phyloP scores from a whole-genome alignment of 1,140 invertebrate genomes.

The Ctenoplectra terminalis region DNA sequence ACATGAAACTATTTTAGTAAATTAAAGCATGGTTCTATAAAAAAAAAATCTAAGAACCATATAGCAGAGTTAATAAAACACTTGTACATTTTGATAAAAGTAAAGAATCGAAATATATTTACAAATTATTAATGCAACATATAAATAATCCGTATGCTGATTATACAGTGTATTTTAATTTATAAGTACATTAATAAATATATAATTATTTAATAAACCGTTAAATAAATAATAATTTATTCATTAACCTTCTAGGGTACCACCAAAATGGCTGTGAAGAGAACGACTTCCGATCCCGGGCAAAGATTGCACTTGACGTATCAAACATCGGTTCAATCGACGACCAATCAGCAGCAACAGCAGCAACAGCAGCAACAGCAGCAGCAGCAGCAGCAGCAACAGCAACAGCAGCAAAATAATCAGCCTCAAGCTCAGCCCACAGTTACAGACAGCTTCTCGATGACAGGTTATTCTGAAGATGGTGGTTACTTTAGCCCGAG shows the following conservation, averaged over 20 bases:
- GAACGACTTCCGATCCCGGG: conserved; percentile 87
- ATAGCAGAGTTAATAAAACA: too few species aligned
- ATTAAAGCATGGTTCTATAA: too few species aligned
- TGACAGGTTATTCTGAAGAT: conserved; percentile 87
- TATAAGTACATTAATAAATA: too few species aligned
- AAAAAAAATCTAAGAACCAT: too few species aligned
- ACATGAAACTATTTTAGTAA: too few species aligned
- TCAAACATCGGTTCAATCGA: conserved; percentile 71
- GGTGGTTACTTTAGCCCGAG: conserved; percentile 88
- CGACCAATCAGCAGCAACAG: conserved; percentile 71
- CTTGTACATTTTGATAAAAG: too few species aligned
- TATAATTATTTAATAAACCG: too few species aligned
- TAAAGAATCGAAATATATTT: too few species aligned
- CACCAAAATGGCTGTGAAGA: conserved; percentile 88
- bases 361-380: conserved; percentile 68
- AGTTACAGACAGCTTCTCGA: conserved; percentile 84
- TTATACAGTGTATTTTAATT: too few species aligned
- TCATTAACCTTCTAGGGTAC: conserved; percentile 81
- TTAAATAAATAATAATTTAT: too few species aligned
- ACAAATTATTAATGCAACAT: too few species aligned
- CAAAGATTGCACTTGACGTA: conserved; percentile 82
- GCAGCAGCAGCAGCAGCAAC: conserved; percentile 70
- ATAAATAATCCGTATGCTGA: too few species aligned
- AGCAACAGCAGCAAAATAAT: conserved; percentile 70
- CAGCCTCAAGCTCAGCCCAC: conserved; percentile 78